These are phyloP conservation scores for Aphis gossypii DNA, from an alignment of 1,140 invertebrate species.

Conservation along the genomic window DNA sequence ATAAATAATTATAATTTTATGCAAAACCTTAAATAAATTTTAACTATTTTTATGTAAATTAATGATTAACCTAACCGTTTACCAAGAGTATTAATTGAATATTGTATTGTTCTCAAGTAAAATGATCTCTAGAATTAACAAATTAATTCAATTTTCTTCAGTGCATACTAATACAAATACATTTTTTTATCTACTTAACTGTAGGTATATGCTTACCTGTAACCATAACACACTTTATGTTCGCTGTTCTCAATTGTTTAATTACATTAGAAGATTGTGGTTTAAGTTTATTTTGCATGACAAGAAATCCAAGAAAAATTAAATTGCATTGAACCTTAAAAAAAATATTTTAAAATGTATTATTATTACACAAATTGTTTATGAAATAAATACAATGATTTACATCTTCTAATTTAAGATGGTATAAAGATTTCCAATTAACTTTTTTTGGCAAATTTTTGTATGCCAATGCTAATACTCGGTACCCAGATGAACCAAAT, in stretches of 20 bases:
- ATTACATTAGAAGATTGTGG: conserved; percentile 83
- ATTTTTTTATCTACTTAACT: background rate
- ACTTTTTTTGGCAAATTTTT: conserved; percentile 71
- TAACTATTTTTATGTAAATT: background rate
- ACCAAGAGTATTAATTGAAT: background rate
- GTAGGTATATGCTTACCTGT: conserved; percentile 71
- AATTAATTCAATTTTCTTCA: background rate
- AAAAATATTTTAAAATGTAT: background rate
- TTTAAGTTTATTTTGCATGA: conserved; percentile 91
- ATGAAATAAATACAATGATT: conserved; percentile 68
- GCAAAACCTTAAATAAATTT: background rate
- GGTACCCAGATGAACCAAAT: conserved; percentile 85
- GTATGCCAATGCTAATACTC: conserved; percentile 85
- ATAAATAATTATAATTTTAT: background rate
- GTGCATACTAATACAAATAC: background rate
- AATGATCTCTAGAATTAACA: background rate
- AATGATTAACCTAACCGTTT: background rate
- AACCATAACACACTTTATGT: conserved; percentile 89
- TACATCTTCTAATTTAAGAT: conserved; percentile 71
- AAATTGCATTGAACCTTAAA: conserved; percentile 72
- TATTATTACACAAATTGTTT: conserved; percentile 63
- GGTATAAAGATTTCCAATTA: conserved; percentile 67
- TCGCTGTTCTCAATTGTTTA: conserved; percentile 74
- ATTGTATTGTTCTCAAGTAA: background rate
- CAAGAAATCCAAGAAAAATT: conserved; percentile 82